Conservation (phyloP, 2,888 invertebrate genomes). For the Vandiemenella viatica region DNA sequence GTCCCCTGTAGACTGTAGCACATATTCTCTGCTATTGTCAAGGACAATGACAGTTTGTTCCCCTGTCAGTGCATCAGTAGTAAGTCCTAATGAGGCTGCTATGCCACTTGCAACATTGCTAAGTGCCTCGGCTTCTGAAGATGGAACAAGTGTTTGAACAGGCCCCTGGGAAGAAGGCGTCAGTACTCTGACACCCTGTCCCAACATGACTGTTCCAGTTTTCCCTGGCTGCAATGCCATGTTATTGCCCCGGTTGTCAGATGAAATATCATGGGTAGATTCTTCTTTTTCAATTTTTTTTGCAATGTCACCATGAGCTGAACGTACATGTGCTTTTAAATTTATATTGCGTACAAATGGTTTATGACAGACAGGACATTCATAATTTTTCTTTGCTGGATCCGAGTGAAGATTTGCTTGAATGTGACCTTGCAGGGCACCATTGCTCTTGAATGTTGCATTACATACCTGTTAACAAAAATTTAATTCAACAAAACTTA, state of each 20-base stretch:
- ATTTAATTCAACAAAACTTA: slow-evolving; percentile 23
- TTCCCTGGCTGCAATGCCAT: slow-evolving; percentile 9
- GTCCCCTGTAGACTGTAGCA: slow-evolving; percentile 26
- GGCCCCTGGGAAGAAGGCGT: slow-evolving; percentile 18
- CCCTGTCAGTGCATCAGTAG: slow-evolving; percentile 26
- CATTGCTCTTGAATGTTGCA: slow-evolving; percentile 31
- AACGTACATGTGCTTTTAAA: slow-evolving; percentile 54
- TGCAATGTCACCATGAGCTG: slow-evolving; percentile 47
- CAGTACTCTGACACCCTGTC: slow-evolving; percentile 19
- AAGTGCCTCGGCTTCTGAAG: slow-evolving; percentile 39
- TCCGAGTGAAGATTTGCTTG: slow-evolving; percentile 32
- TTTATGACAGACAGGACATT: slow-evolving; percentile 61
- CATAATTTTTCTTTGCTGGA: slow-evolving; percentile 24
- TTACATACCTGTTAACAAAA: too few relatives aligned
- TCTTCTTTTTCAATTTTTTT: slow-evolving; percentile 33
- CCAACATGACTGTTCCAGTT: slow-evolving; percentile 13
- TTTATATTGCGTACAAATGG: slow-evolving; percentile 51
- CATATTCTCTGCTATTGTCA: slow-evolving; percentile 40
- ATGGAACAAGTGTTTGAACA: slow-evolving; percentile 28
- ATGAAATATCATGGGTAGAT: slow-evolving; percentile 19
- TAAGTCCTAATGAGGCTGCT: slow-evolving; percentile 38
- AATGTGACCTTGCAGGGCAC: slow-evolving; percentile 29
- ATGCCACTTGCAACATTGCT: slow-evolving; percentile 40
- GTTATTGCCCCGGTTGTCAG: slow-evolving; percentile 21
- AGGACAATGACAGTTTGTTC: slow-evolving; percentile 29